Percentiles rank a stretch among this genome's conserved stretches.
Evolutionary conservation across 2,113 vertebrate genomes (phyloP).

Genomic region (Chamaea fasciata): DNA sequence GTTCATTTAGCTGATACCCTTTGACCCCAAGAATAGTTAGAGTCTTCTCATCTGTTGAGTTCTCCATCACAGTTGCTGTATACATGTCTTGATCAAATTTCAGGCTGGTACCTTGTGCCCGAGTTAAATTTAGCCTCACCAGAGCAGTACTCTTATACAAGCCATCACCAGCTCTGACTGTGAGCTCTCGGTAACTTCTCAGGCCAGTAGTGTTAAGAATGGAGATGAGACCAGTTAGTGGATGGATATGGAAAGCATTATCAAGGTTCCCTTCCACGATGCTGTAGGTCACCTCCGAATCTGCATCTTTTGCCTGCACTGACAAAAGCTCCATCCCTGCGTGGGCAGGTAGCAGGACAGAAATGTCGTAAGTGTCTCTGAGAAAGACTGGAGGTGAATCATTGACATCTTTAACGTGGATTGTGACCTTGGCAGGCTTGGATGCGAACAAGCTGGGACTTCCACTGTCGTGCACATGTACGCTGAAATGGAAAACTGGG

Average conservation of each 20-base stretch:
- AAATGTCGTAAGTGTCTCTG: constrained; percentile 72
- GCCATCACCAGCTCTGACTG: constrained; percentile 82
- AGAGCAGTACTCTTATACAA: constrained; percentile 79
- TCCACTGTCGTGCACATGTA: constrained; percentile 87
- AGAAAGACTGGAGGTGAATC: constrained; percentile 87
- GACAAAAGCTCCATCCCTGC: constrained; percentile 77
- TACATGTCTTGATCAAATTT: constrained; percentile 77
- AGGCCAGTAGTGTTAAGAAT: constrained; percentile 74
- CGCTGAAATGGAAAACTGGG: constrained; percentile 79
- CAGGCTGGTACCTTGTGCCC: constrained; percentile 69
- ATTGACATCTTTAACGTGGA: constrained; percentile 83
- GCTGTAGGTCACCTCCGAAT: constrained; percentile 86
- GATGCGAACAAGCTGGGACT: constrained; percentile 80
- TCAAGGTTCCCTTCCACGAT: constrained; percentile 79
- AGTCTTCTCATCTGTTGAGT: constrained; percentile 71
- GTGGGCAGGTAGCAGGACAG: constrained; percentile 77
- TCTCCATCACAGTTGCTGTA: constrained; percentile 78
- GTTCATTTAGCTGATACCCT: constrained; percentile 87
- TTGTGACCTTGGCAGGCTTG: constrained; percentile 79
- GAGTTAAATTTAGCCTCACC: constrained; percentile 79
- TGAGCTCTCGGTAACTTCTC: constrained; percentile 71
- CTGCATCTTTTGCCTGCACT: constrained; percentile 82
- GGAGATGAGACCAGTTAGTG: constrained; percentile 77
- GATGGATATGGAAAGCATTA: constrained; percentile 79
- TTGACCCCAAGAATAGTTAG: constrained; percentile 77